These are phyloP conservation scores for Baryphthengus martii DNA, from an alignment of 2,113 vertebrate species.

Conservation along the genomic window DNA sequence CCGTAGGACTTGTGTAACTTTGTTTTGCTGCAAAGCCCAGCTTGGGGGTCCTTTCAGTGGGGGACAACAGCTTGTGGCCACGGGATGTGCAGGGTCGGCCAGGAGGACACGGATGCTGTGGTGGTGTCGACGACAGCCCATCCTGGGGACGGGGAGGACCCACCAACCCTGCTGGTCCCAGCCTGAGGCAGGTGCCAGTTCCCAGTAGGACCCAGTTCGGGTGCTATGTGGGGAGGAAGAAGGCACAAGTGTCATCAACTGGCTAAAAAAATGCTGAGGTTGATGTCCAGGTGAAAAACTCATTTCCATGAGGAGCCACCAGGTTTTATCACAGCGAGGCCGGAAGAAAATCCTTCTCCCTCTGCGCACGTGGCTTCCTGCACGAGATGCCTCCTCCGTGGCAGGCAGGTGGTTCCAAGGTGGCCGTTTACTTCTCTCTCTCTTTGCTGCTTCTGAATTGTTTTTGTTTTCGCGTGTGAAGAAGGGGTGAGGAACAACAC, in stretches of 20 bases:
- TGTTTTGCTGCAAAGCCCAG: not conserved
- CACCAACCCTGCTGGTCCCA: not conserved
- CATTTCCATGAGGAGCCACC: rapidly evolving
- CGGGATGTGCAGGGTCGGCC: not conserved
- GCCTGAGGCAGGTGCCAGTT: too few species aligned
- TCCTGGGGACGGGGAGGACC: too few species aligned
- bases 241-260: not conserved
- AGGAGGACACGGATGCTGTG: not conserved
- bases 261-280: not conserved
- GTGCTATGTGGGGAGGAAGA: not conserved
- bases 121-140: not conserved
- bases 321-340: rapidly evolving
- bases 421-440: not conserved
- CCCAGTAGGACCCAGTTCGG: too few species aligned
- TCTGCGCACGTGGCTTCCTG: not conserved
- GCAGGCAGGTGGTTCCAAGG: not conserved
- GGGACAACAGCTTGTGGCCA: not conserved
- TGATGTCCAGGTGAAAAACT: not conserved
- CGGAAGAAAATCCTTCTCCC: not conserved
- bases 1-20: too few species aligned
- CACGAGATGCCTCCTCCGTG: not conserved
- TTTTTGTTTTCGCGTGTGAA: not conserved
- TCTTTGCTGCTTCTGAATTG: not conserved
- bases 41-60: not conserved
- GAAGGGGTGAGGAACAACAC: not conserved